Base-by-base conservation (phyloP, 2,113 vertebrate genomes). In the Dicaeum eximium region DNA sequence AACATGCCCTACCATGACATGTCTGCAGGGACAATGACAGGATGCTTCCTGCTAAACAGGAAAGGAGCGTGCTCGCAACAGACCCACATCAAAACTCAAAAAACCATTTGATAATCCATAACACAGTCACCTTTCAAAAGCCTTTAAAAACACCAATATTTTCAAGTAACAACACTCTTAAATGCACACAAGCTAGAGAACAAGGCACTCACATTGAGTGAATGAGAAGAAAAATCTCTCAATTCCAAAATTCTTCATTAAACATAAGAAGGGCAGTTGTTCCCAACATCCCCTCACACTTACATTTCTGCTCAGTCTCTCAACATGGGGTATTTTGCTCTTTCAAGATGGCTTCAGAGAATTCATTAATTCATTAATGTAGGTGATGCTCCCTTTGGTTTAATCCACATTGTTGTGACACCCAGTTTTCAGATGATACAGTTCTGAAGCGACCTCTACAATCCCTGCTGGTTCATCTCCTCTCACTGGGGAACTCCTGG, bases 41-140 rank as follows among this genome's bases (percentile, higher is more conserved):
- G 79, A 95, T 65, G 78, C 67, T 90, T 95, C 42, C 85, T 65
- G 83, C 54, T 22, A 38, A 77, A 83, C 88, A 77, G 79, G 92
- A 94, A 93, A 72, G 47, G 33, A 94, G 14, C 12, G 15, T 13
- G 57, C 42, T 45, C 69, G 31, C 67, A 61, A 64, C 30, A 71
- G 48, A 62, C 13, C 6, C 61, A 71, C 53, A 82, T 24, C 35
- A 78, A 25, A 88, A 92, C 44, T 28, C 50, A 27, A 33, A 71
- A 84, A 0, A 0, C 1, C 5, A 25, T 53, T 4, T 82, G 67
- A 60, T 50, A 80, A 69, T 30, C 16, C 15, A 6, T 61, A 88
- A 65, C 24, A 60, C 3, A 37, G 20, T 13, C 45, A 72, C n/a
- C 50, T 92, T 90, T n/a, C 48, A 37, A 80, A 82, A 65, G 8